phyloP scores from a whole-genome alignment of 1,140 invertebrate species.

The Armadillidium nasatum region DNA sequence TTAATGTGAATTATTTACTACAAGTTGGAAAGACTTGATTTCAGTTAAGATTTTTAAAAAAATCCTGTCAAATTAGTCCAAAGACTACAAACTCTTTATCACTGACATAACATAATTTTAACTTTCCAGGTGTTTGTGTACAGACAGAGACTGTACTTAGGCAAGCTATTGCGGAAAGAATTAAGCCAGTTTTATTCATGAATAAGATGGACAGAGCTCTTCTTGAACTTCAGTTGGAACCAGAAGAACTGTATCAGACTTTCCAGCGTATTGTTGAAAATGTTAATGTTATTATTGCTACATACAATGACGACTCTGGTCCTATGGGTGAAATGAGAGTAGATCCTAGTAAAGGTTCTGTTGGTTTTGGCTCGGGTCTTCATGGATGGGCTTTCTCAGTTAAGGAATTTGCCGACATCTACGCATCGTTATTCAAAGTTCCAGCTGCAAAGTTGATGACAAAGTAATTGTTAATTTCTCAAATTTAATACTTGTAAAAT shows the following conservation, averaged over 20 bases:
- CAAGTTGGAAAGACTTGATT: too few species aligned
- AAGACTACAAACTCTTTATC: too few species aligned
- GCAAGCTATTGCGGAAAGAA: slow-evolving; percentile 97
- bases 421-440: slow-evolving; percentile 97
- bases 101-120: too few species aligned
- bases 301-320: slow-evolving; percentile 93
- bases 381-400: slow-evolving; percentile 99
- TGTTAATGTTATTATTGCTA: slow-evolving; percentile 99
- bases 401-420: slow-evolving; percentile 99
- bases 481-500: too few species aligned
- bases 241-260: slow-evolving; percentile 97
- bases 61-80: too few species aligned
- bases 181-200: slow-evolving; percentile 99
- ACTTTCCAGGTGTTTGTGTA: slow-evolving; percentile 90
- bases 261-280: slow-evolving; percentile 99
- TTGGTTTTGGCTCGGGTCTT: slow-evolving; percentile 97
- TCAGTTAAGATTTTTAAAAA: too few species aligned
- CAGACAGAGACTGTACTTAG: slow-evolving; percentile 98
- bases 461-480: slow-evolving; percentile 49
- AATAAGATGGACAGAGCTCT: slow-evolving; percentile 99
- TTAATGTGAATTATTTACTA: too few species aligned
- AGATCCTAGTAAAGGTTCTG: slow-evolving; percentile 94
- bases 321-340: slow-evolving; percentile 99
- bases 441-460: slow-evolving; percentile 97
- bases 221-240: slow-evolving; percentile 87